Evolutionary conservation across 2,113 vertebrate genomes (phyloP).

Genomic region (Psettodes erumei): DNA sequence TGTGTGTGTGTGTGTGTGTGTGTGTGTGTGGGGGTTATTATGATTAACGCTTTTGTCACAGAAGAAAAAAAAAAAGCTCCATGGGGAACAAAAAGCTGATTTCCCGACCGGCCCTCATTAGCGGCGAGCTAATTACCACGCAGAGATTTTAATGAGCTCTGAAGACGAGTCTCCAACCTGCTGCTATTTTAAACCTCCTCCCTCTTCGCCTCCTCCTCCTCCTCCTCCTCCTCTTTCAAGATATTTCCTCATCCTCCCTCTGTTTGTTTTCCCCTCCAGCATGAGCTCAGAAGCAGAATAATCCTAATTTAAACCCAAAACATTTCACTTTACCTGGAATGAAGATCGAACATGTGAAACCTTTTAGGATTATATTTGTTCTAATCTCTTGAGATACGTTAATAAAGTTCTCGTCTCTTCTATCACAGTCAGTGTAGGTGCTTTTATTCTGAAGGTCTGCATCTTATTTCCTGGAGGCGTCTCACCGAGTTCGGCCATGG

Average conservation of each 20-base stretch:
- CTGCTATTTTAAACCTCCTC: conserved; percentile 76
- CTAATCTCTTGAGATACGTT: too few relatives aligned
- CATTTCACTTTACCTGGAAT: too few relatives aligned
- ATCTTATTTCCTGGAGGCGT: too few relatives aligned
- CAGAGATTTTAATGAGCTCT: conserved; percentile 73
- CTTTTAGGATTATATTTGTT: too few relatives aligned
- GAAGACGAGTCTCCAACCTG: conserved; percentile 70
- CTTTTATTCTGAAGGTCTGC: too few relatives aligned
- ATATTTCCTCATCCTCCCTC: conserved; percentile 36
- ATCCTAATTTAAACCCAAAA: too few relatives aligned
- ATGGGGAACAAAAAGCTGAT: conserved; percentile 50
- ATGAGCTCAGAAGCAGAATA: too few relatives aligned
- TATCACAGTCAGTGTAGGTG: too few relatives aligned
- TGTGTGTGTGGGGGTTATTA: background rate
- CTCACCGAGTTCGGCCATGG: conserved; percentile 88
- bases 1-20: background rate
- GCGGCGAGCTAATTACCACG: conserved; percentile 73
- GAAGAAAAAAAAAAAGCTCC: conserved; percentile 34
- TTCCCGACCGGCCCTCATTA: conserved; percentile 74
- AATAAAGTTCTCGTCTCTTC: too few relatives aligned
- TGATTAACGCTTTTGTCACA: conserved; percentile 28
- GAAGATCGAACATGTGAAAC: too few relatives aligned
- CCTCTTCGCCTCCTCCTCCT: conserved; percentile 30
- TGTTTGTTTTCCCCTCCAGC: conserved; percentile 13
- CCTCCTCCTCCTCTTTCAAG: conserved; percentile 8